Evolutionary conservation across 2,113 vertebrate species (phyloP).

Genomic region (Felis chaus): DNA sequence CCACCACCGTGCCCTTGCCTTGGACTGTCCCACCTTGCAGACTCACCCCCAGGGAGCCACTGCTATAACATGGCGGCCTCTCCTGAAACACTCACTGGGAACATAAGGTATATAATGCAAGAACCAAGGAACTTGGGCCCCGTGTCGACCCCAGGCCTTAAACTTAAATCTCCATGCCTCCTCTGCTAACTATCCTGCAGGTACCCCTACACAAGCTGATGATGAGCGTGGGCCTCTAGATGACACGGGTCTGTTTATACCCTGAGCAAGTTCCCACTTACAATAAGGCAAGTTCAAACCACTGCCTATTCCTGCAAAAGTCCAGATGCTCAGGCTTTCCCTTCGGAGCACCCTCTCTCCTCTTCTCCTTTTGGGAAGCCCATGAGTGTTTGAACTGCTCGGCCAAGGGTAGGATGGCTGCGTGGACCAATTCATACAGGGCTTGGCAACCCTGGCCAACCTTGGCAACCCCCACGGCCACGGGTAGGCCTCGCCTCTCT

Average conservation of each 20-base stretch:
- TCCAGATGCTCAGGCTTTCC: rapidly evolving
- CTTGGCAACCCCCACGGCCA: no score
- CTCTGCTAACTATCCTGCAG: neutral
- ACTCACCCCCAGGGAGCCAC: no score
- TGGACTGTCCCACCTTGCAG: rapidly evolving
- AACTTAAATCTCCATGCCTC: neutral
- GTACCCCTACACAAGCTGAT: no score
- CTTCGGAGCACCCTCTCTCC: rapidly evolving
- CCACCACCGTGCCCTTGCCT: neutral
- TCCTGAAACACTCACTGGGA: neutral
- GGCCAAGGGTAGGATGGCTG: neutral
- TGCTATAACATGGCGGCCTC: neutral
- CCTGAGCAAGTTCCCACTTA: neutral
- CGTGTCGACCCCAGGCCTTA: neutral
- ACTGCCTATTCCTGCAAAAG: neutral
- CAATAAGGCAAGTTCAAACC: neutral
- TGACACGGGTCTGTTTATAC: neutral
- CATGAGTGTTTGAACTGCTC: neutral
- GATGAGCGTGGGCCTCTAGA: neutral
- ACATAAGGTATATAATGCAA: neutral
- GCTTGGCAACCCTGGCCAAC: no score
- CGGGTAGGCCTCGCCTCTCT: neutral
- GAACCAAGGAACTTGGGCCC: neutral
- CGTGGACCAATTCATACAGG: neutral
- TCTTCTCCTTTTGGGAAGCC: neutral